Base-by-base conservation (phyloP, 2,888 invertebrate species). In the Rutpela maculata region DNA sequence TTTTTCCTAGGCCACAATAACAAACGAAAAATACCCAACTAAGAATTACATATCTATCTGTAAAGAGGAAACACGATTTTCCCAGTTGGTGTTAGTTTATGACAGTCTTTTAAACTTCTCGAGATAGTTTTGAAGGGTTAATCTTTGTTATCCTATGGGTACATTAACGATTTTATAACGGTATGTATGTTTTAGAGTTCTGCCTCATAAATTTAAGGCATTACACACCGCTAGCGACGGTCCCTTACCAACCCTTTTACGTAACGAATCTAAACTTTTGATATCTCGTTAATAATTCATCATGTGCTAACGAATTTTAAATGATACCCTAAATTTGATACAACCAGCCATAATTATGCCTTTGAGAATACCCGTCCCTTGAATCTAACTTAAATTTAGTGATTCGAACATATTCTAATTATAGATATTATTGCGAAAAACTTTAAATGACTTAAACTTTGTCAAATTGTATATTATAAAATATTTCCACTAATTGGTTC, bases 251-350 rank as follows among this genome's bases (percentile, higher is more conserved):
- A 65, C 65, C 65, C 65, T 43, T 65, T 38, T 43, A 65, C 65
- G 65, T 22, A 19, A n/a, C 19, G 11, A 17, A 63, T 65, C 38
- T 62, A 11, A 38, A 22, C 12, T 22, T 22, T 15, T n/a, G 65
- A 50, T 65, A 43, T 11, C 43, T 18, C 43, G 38, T 65, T 65
- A 65, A 43, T 65, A 18, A 65, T 65, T 65, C 18, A 43, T 43
- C 43, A 50, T 15, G 43, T 10, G 43, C 17, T 43, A 43, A 65
- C 18, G 43, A 43, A 65, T 65, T 65, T 65, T 43, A 65, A 65
- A 65, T 65, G 65, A 65, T 43, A 43, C 43, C 43, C 65, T 38
- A 65, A 43, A 65, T 65, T 65, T 65, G 65, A 65, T 65, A 43
- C 43, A 43, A 12, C 22, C 19, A 15, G 38, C 3, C 4, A 19